A percentile compares a stretch with the other conserved stretches of the same genome.
Evolutionary conservation across 2,113 vertebrate species (phyloP).

Genomic region (Tapirus terrestris): DNA sequence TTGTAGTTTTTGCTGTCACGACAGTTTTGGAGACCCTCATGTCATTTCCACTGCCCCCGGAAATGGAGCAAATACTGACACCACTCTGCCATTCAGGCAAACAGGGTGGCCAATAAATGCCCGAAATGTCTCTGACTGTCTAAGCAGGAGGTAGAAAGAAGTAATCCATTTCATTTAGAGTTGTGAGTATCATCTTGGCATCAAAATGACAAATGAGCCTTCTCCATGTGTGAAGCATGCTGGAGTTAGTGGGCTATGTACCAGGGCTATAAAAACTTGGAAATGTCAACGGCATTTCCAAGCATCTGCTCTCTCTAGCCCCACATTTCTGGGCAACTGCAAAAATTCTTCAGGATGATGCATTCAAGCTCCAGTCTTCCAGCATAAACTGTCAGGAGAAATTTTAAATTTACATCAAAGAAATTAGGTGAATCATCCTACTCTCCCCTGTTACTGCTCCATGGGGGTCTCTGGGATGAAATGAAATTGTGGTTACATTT

Average conservation of each 20-base stretch:
- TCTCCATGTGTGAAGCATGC: constrained; percentile 64
- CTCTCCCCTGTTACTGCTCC: constrained; percentile 62
- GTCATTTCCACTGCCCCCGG: background rate
- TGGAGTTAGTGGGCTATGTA: constrained; percentile 58
- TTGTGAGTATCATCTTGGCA: constrained; percentile 67
- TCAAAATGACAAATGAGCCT: constrained; percentile 71
- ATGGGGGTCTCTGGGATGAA: constrained; percentile 60
- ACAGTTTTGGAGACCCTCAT: background rate
- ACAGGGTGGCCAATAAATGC: background rate
- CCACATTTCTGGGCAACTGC: constrained; percentile 77
- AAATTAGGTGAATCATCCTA: constrained; percentile 78
- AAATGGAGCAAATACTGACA: background rate
- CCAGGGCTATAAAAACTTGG: constrained; percentile 66
- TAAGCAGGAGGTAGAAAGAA: constrained; percentile 51
- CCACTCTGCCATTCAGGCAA: background rate
- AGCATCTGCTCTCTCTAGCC: constrained; percentile 72
- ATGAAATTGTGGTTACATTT: constrained; percentile 65
- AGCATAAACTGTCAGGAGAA: constrained; percentile 77
- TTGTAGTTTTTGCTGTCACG: background rate
- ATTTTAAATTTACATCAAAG: constrained; percentile 77
- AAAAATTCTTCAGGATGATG: constrained; percentile 72
- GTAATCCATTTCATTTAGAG: constrained; percentile 68
- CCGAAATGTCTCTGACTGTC: background rate
- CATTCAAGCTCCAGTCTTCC: constrained; percentile 62
- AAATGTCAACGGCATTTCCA: constrained; percentile 62